Evolutionary conservation across 2,797 vertebrate species (phyloP).

Genomic region (Pyrocephalus nanus): DNA sequence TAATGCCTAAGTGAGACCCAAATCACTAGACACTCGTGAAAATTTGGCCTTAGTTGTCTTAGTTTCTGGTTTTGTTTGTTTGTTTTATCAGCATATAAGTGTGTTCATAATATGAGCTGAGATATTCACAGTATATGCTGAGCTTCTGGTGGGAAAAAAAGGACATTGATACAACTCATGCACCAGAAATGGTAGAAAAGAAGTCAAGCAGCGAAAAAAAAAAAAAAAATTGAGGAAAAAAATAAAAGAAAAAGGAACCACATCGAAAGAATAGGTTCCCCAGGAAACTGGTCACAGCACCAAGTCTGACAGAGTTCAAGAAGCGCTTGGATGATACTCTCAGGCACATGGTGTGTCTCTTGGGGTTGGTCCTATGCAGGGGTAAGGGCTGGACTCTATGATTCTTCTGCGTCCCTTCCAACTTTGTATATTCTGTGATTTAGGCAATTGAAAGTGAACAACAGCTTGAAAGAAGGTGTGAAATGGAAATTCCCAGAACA

Average conservation of each 20-base stretch:
- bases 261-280: not conserved
- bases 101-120: not conserved
- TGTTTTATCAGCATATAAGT: not conserved
- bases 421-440: not conserved
- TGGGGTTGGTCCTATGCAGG: not conserved
- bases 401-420: not conserved
- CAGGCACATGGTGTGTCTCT: not conserved
- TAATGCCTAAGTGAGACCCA: not conserved
- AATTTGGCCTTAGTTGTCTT: not conserved
- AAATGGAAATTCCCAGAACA: not conserved
- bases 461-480: not conserved
- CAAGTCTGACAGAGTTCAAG: not conserved
- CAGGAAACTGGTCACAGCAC: not conserved
- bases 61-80: not conserved
- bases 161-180: not conserved
- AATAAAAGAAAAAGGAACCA: not conserved
- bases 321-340: not conserved
- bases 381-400: not conserved
- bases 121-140: not conserved
- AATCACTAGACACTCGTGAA: not conserved
- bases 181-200: not conserved
- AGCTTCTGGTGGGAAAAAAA: not conserved
- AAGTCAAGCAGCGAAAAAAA: not conserved
- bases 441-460: not conserved
- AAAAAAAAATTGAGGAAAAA: fast-evolving